phyloP scores from a whole-genome alignment of 2,113 vertebrate species.

The Pygoscelis adeliae region DNA sequence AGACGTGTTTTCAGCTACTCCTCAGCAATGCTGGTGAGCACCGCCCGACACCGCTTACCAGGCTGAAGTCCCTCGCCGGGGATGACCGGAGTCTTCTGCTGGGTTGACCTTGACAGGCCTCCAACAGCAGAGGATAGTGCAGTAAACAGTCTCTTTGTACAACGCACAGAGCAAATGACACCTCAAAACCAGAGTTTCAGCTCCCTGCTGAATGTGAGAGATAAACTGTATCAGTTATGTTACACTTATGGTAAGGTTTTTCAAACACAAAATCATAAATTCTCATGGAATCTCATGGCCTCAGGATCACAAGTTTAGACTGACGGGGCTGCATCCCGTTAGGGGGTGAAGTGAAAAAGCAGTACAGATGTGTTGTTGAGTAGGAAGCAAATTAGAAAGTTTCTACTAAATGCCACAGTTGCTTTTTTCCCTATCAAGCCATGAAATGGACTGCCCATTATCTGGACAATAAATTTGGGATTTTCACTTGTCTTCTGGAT shows the following conservation, averaged over 20 bases:
- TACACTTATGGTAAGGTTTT: neutral
- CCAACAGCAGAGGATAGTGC: neutral
- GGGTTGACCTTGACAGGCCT: neutral
- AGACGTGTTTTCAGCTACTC: neutral
- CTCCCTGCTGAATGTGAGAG: neutral
- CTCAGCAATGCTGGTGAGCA: neutral
- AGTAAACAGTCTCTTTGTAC: neutral
- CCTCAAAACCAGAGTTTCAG: neutral
- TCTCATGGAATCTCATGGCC: neutral
- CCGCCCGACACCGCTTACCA: accelerated
- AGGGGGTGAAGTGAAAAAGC: neutral
- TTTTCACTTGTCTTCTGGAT: neutral
- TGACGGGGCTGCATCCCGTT: neutral
- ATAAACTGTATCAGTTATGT: neutral
- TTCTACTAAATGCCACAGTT: neutral
- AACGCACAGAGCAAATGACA: accelerated
- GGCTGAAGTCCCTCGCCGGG: neutral
- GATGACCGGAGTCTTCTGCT: neutral
- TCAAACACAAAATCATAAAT: accelerated
- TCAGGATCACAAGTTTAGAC: neutral
- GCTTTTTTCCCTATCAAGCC: neutral
- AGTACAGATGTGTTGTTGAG: neutral
- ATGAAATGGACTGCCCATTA: neutral
- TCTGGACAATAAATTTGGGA: neutral
- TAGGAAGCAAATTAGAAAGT: neutral